Conservation (phyloP, 2,113 vertebrate genomes). For the Austrofundulus limnaeus region DNA sequence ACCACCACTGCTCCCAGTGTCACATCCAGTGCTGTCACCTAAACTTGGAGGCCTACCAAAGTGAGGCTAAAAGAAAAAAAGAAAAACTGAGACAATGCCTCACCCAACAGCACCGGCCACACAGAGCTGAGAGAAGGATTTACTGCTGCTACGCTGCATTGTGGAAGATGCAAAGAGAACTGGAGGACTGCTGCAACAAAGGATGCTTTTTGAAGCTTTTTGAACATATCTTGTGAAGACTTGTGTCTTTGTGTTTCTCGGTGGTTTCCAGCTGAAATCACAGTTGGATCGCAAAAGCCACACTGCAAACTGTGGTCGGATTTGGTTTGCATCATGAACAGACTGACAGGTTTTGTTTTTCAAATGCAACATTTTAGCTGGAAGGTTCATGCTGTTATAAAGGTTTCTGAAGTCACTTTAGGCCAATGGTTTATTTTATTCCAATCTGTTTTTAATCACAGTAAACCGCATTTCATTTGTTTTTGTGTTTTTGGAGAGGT, state of each 20-base stretch:
- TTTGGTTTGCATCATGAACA: constrained; percentile 28
- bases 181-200: constrained; percentile 71
- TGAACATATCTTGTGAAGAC: constrained; percentile 23
- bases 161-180: constrained; percentile 69
- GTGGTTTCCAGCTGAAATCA: constrained; percentile 33
- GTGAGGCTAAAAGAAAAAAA: constrained; percentile 24
- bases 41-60: constrained; percentile 54
- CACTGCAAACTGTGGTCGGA: constrained; percentile 20
- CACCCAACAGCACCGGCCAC: constrained; percentile 27
- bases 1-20: constrained; percentile 2
- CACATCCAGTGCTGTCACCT: constrained; percentile 67
- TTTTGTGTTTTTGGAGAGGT: constrained; percentile 47
- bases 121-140: constrained; percentile 56
- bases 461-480: constrained; percentile 48
- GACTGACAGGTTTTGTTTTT: constrained; percentile 31
- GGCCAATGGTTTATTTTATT: constrained; percentile 41
- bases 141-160: constrained; percentile 77
- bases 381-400: constrained; percentile 33
- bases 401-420: constrained; percentile 25
- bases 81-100: constrained; percentile 33
- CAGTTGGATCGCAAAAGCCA: constrained; percentile 41
- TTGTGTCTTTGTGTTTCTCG: constrained; percentile 28
- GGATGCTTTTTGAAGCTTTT: constrained; percentile 34
- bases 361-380: constrained; percentile 24
- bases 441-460: constrained; percentile 40